Conservation (phyloP, 2,888 invertebrate genomes). For the Thymelicus lineola region DNA sequence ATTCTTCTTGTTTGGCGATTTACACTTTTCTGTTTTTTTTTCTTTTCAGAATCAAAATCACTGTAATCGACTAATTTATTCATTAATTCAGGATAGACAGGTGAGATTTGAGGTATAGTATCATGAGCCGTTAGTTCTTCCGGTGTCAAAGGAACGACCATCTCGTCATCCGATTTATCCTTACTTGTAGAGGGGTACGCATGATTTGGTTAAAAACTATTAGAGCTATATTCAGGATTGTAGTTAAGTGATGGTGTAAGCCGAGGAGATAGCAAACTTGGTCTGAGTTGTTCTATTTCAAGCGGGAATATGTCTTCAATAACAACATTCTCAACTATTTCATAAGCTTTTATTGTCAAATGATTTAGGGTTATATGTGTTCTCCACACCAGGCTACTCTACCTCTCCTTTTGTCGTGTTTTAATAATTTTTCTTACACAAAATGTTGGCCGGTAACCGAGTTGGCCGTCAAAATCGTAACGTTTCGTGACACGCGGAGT, state of each 20-base stretch:
- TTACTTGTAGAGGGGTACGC: neutral
- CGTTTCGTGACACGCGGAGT: neutral
- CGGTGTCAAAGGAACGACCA: neutral
- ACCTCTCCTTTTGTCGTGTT: neutral
- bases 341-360: neutral
- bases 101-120: neutral
- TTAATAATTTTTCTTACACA: neutral
- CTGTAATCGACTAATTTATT: conserved; percentile 39
- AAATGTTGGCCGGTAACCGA: too few species aligned
- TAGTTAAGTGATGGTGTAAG: neutral
- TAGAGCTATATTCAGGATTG: neutral
- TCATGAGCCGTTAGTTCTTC: neutral
- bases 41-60: conserved; percentile 39
- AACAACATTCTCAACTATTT: neutral
- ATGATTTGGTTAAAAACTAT: neutral
- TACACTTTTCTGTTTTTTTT: too few species aligned
- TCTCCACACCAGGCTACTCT: neutral
- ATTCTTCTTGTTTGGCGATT: too few species aligned
- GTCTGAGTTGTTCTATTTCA: neutral
- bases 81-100: conserved; percentile 20
- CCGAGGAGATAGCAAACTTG: neutral
- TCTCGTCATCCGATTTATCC: neutral
- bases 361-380: neutral
- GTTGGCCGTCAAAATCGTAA: too few species aligned
- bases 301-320: neutral